These are phyloP conservation scores for Serrognathus titanus DNA, from an alignment of 2,888 invertebrate species.

Conservation along the genomic window DNA sequence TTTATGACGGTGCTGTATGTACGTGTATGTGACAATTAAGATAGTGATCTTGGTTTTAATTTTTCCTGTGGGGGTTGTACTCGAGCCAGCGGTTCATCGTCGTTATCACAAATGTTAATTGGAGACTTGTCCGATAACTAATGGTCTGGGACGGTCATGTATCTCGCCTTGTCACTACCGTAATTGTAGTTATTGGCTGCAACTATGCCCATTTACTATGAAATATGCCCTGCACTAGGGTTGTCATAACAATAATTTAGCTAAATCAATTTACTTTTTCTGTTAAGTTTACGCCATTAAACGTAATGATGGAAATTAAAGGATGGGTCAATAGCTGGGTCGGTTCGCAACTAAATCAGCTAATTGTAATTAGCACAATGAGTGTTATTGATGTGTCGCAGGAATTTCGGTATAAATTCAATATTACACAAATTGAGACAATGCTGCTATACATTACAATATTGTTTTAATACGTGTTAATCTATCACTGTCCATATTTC, in stretches of 20 bases:
- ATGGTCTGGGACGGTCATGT: slow-evolving; percentile 43
- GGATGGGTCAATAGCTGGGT: slow-evolving; percentile 42
- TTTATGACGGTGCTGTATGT: neutral
- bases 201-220: slow-evolving; percentile 48
- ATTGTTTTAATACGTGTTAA: slow-evolving; percentile 19
- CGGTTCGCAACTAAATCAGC: slow-evolving; percentile 46
- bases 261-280: slow-evolving; percentile 48
- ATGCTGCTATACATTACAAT: slow-evolving; percentile 15
- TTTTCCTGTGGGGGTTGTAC: slow-evolving; percentile 4
- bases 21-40: slow-evolving; percentile 9
- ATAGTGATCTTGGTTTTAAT: slow-evolving; percentile 10
- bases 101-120: slow-evolving; percentile 39
- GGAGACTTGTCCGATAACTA: slow-evolving; percentile 42
- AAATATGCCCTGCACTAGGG: slow-evolving; percentile 43
- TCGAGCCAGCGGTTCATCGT: slow-evolving; percentile 10
- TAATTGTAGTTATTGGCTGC: slow-evolving; percentile 49
- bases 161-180: slow-evolving; percentile 47
- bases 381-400: slow-evolving; percentile 46
- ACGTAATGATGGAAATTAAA: slow-evolving; percentile 47
- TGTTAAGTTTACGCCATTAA: slow-evolving; percentile 47
- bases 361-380: slow-evolving; percentile 47
- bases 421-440: slow-evolving; percentile 26
- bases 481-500: slow-evolving; percentile 17
- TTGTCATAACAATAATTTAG: slow-evolving; percentile 49
- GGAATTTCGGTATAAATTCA: slow-evolving; percentile 39